Evolutionary conservation across 2,797 vertebrate species (phyloP).

Genomic region (Melanitta fusca): DNA sequence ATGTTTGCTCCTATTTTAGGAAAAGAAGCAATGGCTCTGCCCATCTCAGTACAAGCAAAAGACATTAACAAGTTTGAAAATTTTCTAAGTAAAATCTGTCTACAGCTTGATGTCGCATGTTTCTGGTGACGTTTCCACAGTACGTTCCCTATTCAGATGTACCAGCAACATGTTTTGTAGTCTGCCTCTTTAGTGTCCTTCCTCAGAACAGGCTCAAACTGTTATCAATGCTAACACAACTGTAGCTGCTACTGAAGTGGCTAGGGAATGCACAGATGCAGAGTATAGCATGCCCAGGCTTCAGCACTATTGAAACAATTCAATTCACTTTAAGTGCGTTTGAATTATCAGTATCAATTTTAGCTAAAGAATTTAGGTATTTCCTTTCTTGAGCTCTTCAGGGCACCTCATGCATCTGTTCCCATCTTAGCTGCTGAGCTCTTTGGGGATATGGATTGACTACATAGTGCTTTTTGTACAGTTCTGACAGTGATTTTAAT

Average conservation of each 20-base stretch:
- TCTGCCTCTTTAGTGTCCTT: rapidly evolving
- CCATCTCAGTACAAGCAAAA: neutral
- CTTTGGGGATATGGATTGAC: neutral
- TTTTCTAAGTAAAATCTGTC: neutral
- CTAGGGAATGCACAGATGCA: neutral
- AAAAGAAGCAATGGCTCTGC: neutral
- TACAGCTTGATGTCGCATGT: neutral
- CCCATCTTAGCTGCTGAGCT: neutral
- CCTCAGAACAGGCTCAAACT: neutral
- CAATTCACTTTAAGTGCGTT: neutral
- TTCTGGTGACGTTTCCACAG: neutral
- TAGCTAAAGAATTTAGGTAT: neutral
- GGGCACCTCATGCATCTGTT: neutral
- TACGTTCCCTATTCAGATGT: neutral
- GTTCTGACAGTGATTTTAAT: neutral
- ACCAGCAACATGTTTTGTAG: neutral
- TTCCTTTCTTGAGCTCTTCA: neutral
- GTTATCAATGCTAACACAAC: rapidly evolving
- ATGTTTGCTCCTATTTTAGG: neutral
- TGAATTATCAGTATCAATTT: neutral
- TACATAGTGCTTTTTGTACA: neutral
- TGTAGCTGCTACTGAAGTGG: neutral
- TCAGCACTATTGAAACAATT: neutral
- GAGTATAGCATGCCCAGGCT: rapidly evolving
- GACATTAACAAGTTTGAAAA: neutral